phyloP scores from a whole-genome alignment of 2,113 vertebrate species.

The Oxyruncus cristatus region DNA sequence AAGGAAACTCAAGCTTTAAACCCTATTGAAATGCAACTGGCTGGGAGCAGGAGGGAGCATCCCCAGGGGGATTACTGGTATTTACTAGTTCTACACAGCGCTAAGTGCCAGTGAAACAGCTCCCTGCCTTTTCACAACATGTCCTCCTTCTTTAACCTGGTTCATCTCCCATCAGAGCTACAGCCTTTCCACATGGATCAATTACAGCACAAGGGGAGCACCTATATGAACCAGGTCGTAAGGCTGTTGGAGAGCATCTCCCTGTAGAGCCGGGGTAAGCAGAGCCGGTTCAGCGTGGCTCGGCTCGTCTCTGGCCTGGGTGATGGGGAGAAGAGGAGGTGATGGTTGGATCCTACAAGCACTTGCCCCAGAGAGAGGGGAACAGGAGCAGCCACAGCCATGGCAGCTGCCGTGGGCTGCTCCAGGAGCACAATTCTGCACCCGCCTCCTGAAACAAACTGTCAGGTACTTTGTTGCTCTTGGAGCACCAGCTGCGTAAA shows the following conservation, averaged over 20 bases:
- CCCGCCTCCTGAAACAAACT: rapidly evolving
- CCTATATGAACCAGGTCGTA: rapidly evolving
- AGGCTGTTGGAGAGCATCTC: not conserved
- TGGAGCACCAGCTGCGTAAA: not conserved
- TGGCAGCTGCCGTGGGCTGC: rapidly evolving
- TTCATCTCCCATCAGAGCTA: not conserved
- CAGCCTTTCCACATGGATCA: not conserved
- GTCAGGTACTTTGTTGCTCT: not conserved
- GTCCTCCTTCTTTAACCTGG: not conserved
- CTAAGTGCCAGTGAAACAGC: not conserved
- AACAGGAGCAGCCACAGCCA: not conserved
- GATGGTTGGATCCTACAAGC: not conserved
- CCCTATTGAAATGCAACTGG: not conserved
- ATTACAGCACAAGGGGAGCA: not conserved
- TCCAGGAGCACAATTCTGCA: rapidly evolving
- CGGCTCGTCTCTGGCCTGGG: not conserved
- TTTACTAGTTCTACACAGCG: not conserved
- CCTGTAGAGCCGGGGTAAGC: not conserved
- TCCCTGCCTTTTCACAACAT: not conserved
- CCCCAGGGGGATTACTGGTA: not conserved
- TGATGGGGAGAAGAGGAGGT: not conserved
- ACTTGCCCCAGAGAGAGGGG: not conserved
- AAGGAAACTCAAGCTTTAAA: not conserved
- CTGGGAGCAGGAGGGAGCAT: not conserved
- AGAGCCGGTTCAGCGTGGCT: not conserved